Percentiles rank a stretch among this genome's conserved stretches.
phyloP scores from a whole-genome alignment of 2,797 vertebrate species.

The Alauda arvensis region DNA sequence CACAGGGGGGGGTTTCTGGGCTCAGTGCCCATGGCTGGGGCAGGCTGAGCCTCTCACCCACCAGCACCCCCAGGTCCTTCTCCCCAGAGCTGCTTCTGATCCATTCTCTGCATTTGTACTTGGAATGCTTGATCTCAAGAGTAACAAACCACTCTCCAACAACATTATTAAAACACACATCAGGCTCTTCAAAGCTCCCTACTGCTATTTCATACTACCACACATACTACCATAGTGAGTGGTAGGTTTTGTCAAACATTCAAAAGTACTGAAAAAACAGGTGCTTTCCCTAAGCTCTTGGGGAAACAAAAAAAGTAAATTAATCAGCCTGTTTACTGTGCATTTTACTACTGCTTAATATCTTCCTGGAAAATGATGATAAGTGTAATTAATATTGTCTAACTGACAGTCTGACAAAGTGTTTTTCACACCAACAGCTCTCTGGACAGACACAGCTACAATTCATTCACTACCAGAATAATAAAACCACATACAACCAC shows the following conservation, averaged over 20 bases:
- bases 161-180: not conserved
- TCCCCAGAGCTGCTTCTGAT: not conserved
- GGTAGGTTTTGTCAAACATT: not conserved
- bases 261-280: not conserved
- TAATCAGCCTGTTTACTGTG: not conserved
- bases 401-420: not conserved
- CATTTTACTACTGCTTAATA: not conserved
- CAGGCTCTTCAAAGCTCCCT: not conserved
- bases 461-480: not conserved
- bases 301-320: not conserved
- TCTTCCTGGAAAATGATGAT: not conserved
- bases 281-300: not conserved
- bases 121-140: not conserved
- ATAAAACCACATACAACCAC: not conserved
- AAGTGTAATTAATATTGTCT: not conserved
- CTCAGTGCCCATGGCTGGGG: not conserved
- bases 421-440: not conserved
- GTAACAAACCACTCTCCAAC: not conserved
- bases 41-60: not conserved
- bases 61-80: not conserved
- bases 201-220: not conserved
- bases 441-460: not conserved
- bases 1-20: not conserved
- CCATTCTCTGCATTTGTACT: not conserved
- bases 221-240: not conserved